phyloP scores from a whole-genome alignment of 1,140 invertebrate species.

The Tachypleus tridentatus region DNA sequence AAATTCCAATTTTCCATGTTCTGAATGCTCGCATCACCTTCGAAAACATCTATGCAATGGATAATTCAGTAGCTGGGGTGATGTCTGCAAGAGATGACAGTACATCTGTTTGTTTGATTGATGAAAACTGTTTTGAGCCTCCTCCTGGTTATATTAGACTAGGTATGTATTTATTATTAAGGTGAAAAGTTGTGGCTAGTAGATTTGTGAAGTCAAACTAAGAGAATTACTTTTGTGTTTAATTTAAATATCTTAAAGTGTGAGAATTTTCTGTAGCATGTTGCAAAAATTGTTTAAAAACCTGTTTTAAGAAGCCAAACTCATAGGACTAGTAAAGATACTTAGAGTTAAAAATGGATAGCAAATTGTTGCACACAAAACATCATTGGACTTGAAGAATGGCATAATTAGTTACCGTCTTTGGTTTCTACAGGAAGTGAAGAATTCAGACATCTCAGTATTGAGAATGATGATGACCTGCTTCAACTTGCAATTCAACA shows the following conservation, averaged over 20 bases:
- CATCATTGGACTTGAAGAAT: no score
- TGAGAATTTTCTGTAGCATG: no score
- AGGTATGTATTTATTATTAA: constrained; percentile 18
- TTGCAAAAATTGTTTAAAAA: no score
- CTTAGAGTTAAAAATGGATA: no score
- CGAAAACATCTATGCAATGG: constrained; percentile 83
- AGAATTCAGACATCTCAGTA: constrained; percentile 49
- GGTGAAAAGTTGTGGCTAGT: no score
- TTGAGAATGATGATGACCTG: constrained; percentile 71
- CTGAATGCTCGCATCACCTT: constrained; percentile 91
- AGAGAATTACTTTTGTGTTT: no score
- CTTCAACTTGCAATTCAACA: constrained; percentile 89
- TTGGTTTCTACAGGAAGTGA: constrained; percentile 39
- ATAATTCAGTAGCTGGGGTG: constrained; percentile 58
- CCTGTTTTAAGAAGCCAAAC: no score
- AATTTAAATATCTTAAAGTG: no score
- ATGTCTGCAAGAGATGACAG: constrained; percentile 50
- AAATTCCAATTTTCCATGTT: constrained; percentile 94
- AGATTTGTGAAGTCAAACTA: no score
- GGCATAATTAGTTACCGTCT: no score
- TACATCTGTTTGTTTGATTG: constrained; percentile 32
- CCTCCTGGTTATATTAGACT: constrained; percentile 54
- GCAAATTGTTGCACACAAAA: no score
- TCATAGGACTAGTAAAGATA: no score
- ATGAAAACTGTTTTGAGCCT: constrained; percentile 65